These are phyloP conservation scores for Sus cebifrons DNA, from an alignment of 2,797 vertebrate species.

Conservation along the genomic window DNA sequence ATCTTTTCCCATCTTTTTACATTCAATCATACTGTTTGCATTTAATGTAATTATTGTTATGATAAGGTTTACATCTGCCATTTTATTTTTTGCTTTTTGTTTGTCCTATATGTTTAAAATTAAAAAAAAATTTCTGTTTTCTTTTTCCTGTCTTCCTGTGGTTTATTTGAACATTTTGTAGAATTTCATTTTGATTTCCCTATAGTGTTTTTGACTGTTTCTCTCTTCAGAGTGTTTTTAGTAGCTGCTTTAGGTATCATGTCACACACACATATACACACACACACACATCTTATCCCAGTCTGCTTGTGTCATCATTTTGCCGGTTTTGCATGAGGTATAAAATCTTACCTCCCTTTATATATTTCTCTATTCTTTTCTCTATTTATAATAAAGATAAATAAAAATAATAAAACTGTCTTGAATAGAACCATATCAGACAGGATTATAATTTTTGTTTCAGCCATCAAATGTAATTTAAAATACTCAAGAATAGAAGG, in stretches of 20 bases:
- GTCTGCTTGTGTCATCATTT: neutral
- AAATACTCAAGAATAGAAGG: neutral
- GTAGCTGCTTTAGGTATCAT: neutral
- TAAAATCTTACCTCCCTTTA: neutral
- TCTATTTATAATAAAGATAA: neutral
- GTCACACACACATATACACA: neutral
- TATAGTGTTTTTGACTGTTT: neutral
- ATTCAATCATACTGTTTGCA: slow-evolving; percentile 18
- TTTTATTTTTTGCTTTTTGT: slow-evolving; percentile 53
- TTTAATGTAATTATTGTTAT: slow-evolving; percentile 27
- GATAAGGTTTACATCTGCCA: slow-evolving; percentile 11
- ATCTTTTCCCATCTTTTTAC: neutral
- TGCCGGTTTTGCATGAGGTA: neutral
- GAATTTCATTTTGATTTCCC: slow-evolving; percentile 55
- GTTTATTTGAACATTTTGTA: slow-evolving; percentile 8
- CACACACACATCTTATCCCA: neutral
- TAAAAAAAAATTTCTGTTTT: neutral
- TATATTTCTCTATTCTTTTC: neutral
- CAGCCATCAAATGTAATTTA: neutral
- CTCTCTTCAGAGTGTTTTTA: neutral
- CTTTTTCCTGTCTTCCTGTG: neutral
- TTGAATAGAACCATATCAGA: neutral
- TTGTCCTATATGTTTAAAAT: neutral
- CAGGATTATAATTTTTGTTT: slow-evolving; percentile 14
- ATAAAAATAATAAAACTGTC: neutral